These are phyloP conservation scores for Latheticus oryzae DNA, from an alignment of 2,888 invertebrate genomes.

Conservation along the genomic window DNA sequence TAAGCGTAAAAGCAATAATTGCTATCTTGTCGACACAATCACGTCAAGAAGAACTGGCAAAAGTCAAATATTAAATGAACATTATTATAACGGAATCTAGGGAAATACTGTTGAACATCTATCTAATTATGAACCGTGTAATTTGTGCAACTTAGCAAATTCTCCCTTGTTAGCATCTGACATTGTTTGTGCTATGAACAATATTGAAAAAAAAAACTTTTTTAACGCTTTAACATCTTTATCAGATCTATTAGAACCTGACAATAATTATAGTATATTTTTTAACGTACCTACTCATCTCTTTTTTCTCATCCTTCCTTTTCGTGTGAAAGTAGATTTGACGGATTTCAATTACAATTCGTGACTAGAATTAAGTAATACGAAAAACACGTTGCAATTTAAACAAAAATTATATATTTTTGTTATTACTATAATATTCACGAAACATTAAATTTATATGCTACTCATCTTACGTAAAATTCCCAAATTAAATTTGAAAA, in stretches of 20 bases:
- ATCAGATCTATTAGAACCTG: conserved; percentile 32
- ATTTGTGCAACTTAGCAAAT: conserved; percentile 30
- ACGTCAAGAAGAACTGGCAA: conserved; percentile 3
- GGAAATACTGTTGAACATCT: conserved; percentile 22
- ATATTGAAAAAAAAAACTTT: conserved; percentile 8
- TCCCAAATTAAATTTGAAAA: conserved; percentile 7
- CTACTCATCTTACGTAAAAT: no score
- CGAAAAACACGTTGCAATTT: no score
- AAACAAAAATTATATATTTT: no score
- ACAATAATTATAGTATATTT: conserved; percentile 17
- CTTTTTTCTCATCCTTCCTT: no score
- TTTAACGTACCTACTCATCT: no score
- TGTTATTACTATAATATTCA: no score
- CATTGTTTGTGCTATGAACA: conserved; percentile 13
- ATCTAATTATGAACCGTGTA: conserved; percentile 27
- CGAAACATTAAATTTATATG: no score
- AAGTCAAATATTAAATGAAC: conserved; percentile 21
- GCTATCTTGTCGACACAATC: conserved; percentile 3
- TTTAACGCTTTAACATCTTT: conserved; percentile 24
- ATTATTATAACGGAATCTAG: conserved; percentile 24
- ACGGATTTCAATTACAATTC: conserved; percentile 1
- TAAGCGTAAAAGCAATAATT: conserved; percentile 16
- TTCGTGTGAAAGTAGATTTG: no score
- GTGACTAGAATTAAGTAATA: conserved; percentile 3
- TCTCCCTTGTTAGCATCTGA: conserved; percentile 23